Evolutionary conservation across 2,888 invertebrate species (phyloP), one percentile per base, ranked within the genome.

Genomic region (Notocelia uddmanniana): DNA sequence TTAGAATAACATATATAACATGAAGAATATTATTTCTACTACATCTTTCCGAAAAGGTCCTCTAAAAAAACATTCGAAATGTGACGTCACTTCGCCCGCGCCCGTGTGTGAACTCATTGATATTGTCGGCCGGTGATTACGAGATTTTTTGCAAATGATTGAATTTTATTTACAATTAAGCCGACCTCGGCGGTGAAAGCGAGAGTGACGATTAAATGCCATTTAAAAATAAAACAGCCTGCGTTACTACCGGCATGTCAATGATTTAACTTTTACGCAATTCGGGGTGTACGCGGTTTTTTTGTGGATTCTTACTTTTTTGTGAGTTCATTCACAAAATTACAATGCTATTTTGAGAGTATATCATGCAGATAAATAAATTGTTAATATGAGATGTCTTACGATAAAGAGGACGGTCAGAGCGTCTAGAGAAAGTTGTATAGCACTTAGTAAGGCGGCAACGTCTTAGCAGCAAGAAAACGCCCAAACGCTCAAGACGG

Each of bases 111-210:
- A 86, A 85, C 89, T 90, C 92, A 89, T 89, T 91, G 91, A 89
- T 90, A 89, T 87, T 88, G 89, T 85, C 87, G 88, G 83, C 81
- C 81, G 85, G 83, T 89, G 89, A 92, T 92, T 92, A 90, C 90
- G 85, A 81, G 85, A 81, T 84, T 91, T 93, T 93, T 93, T 93
- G 88, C 92, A 89, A 92, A 90, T 93, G 91, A 93, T 92, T 90
- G 91, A 91, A 92, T 93, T 93, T 92, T 93, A 93, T 93, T 93
- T 92, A 93, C 92, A 93, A 93, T 92, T 92, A 93, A 91, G 89
- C 83, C 89, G 87, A 85, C 87, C 87, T 85, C 89, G 87, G 81
- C 86, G 85, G 50, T 75, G 92, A 93, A 85, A 93, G 88, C 83
- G 92, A 93, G 85, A 93, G 92, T 92, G 92, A 90, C 89, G 88